Evolutionary conservation across 2,113 vertebrate species (phyloP), one percentile per base, ranked within the genome.

Genomic region (Coptodon bakossiorum): DNA sequence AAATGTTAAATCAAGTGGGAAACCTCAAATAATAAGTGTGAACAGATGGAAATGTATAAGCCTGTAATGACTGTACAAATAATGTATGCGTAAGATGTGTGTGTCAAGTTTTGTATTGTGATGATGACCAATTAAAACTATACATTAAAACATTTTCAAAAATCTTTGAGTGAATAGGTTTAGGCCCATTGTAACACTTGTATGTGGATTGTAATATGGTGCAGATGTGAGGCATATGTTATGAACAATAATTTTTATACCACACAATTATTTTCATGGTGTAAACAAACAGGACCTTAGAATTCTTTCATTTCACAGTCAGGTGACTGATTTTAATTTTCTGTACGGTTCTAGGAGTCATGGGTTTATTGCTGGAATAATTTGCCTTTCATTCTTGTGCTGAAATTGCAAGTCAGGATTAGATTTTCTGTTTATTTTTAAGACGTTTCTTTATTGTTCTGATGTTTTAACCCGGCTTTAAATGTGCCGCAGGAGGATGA

Each of bases 401-500:
- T 0, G 45, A 52, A 78, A 52, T 50, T 78, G 27, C 73, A 78
- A 52, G 17, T 9, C 83, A 43, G 14, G 31, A 3, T 38, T 81
- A 19, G 24, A 29, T 82, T 50, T 24, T 80, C 38, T 17, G 6
- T 66, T 73, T 79, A 27, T 56, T 45, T 82, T 43, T 13, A 6
- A 40, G 16, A 36, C 2, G 52, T 31, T 66, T 56, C 8, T 40
- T 38, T 6, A 6, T 4, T 9, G 31, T 56, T 12, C 85, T 80
- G 9, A 13, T 88, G 31, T 52, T 6, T 85, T 40, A 84, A 80
- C 27, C 16, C 1, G 71, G 6, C 89, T 86, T 85, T 80, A 53
- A 50, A 13, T 93, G 6, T 80, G 45, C 83, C 11, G 2, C 93
- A 99, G 99, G 99, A 99, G 96, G 98, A 99, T 17, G 98, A 99